Evolutionary conservation across 2,113 vertebrate species (phyloP).

Genomic region (Plecturocebus donacophilus): DNA sequence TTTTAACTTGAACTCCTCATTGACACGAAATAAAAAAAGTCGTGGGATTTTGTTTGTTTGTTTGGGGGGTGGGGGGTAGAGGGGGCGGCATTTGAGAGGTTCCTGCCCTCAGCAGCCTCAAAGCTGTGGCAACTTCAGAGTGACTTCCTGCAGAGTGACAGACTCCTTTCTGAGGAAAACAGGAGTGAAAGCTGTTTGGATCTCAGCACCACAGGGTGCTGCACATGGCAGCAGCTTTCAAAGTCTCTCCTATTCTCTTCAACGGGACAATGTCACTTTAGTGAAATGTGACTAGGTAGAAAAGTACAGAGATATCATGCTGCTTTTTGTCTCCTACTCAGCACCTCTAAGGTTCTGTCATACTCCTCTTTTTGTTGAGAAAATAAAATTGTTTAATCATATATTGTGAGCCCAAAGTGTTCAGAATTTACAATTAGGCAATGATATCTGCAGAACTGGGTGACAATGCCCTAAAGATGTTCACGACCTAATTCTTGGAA

Average conservation of each 20-base stretch:
- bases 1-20: constrained; percentile 62
- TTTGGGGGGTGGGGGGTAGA: not conserved
- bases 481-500: not conserved
- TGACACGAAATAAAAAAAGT: constrained; percentile 59
- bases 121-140: constrained; percentile 63
- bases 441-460: not conserved
- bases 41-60: not conserved
- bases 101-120: constrained; percentile 53
- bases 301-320: not conserved
- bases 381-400: constrained; percentile 34
- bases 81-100: constrained; percentile 31
- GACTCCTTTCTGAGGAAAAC: constrained; percentile 58
- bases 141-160: constrained; percentile 52
- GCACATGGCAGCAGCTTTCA: constrained; percentile 44
- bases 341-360: not conserved
- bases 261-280: constrained; percentile 29
- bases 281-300: constrained; percentile 15
- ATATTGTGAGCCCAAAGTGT: not conserved
- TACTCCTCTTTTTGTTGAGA: not conserved
- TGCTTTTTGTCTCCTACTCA: constrained; percentile 28
- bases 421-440: not conserved
- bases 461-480: not conserved
- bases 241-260: constrained; percentile 19
- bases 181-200: not conserved
- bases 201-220: constrained; percentile 19